Conservation (phyloP, 2,797 vertebrate species). For the Etheostoma perlongum region DNA sequence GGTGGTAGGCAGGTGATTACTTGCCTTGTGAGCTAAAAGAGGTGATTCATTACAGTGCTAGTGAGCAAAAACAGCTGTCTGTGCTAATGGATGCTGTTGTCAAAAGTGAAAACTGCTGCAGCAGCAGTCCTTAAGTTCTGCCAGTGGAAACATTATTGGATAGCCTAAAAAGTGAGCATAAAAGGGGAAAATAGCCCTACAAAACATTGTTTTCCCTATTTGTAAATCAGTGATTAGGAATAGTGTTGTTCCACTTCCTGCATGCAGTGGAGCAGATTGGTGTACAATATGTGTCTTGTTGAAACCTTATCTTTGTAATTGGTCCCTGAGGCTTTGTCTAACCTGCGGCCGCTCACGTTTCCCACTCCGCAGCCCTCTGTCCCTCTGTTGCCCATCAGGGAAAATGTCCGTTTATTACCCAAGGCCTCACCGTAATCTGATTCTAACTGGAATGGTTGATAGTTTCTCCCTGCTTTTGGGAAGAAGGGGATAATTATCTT, state of each 20-base stretch:
- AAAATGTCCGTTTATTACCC: constrained; percentile 67
- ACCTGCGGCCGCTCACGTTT: constrained; percentile 78
- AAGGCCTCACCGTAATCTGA: constrained; percentile 68
- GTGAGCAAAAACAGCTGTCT: constrained; percentile 63
- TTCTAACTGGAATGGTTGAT: constrained; percentile 75
- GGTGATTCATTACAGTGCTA: constrained; percentile 60
- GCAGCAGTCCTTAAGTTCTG: constrained; percentile 41
- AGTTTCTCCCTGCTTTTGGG: constrained; percentile 60
- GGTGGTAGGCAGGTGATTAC: constrained; percentile 54
- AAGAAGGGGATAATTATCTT: constrained; percentile 67
- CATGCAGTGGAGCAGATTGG: constrained; percentile 45
- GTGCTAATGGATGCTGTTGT: constrained; percentile 59
- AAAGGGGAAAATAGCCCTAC: neutral
- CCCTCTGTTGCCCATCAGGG: constrained; percentile 42
- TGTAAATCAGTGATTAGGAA: constrained; percentile 60
- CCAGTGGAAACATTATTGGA: constrained; percentile 26
- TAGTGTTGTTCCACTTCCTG: constrained; percentile 72
- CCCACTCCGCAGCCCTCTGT: constrained; percentile 35
- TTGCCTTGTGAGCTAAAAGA: constrained; percentile 44
- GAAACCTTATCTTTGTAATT: constrained; percentile 79
- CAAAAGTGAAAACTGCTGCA: constrained; percentile 52
- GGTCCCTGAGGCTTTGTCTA: constrained; percentile 69
- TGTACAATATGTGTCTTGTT: constrained; percentile 63
- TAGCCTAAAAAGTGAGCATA: neutral
- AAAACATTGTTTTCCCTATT: constrained; percentile 35